A percentile compares a stretch with the other conserved stretches of the same genome.
Evolutionary conservation across 2,888 invertebrate genomes (phyloP).

Genomic region (Atherix ibis): DNA sequence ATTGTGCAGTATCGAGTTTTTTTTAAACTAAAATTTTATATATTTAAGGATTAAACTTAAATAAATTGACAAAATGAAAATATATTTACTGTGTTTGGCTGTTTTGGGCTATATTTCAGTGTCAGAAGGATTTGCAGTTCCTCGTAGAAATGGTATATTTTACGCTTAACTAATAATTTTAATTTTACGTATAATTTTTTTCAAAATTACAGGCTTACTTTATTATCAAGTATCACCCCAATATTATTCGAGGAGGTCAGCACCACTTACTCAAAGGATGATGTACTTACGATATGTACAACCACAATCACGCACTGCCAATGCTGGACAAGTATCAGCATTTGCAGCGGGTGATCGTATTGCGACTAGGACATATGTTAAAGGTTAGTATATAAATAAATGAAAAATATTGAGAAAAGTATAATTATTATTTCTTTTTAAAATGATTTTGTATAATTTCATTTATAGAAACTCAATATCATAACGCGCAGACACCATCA

Average conservation of each 20-base stretch:
- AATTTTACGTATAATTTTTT: background rate
- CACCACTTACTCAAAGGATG: conserved; percentile 19
- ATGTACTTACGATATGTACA: conserved; percentile 26
- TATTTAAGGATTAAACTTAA: too few relatives aligned
- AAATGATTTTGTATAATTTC: conserved; percentile 1
- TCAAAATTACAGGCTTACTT: conserved; percentile 5
- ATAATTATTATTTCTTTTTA: too few relatives aligned
- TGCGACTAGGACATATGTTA: conserved; percentile 27
- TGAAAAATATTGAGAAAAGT: too few relatives aligned
- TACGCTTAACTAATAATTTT: background rate
- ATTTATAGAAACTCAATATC: too few relatives aligned
- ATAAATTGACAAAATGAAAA: too few relatives aligned
- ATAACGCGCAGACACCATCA: too few relatives aligned
- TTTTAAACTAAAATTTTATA: too few relatives aligned
- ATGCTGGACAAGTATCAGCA: conserved; percentile 23
- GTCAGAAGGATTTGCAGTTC: conserved; percentile 3
- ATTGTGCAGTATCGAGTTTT: too few relatives aligned
- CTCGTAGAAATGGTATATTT: conserved; percentile 4
- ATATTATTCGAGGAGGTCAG: conserved; percentile 15
- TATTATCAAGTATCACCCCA: conserved; percentile 16
- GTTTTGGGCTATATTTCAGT: conserved; percentile 1
- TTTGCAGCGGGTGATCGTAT: conserved; percentile 29
- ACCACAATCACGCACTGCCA: conserved; percentile 23
- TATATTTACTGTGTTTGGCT: background rate
- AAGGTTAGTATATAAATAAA: conserved; percentile 26